Evolutionary conservation across 1,140 invertebrate species (phyloP), one percentile per base, ranked within the genome.

Genomic region (Charaxes varanes): DNA sequence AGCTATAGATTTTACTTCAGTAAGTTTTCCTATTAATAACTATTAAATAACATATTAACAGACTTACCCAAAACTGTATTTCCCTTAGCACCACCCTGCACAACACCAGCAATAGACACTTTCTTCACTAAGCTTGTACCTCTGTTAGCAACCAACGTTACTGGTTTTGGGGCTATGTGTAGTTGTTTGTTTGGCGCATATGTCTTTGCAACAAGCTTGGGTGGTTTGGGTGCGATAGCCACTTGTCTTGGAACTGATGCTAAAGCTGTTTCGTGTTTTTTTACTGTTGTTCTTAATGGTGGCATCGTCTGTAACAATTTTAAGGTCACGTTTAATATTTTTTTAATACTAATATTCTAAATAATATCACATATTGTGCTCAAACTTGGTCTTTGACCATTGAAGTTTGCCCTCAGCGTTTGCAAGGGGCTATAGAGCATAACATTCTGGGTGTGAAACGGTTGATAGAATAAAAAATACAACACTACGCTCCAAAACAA

Each of bases 211-310:
- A 30, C 43, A 4, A 48, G 27, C 6, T 45, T 51, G 0, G 64
- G 44, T 0, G 68, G 83, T 53, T 82, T 85, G 0, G 79, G 82
- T 1, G 78, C 78, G 13, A 85, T 84, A 4, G 76, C 67, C 2
- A 84, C 68, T 46, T 71, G 77, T 11, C 67, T 64, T 1, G 70
- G 68, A 8, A 46, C 36, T 6, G 56, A 40, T 7, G 43, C 43
- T 11, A 51, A 10, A 4, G 48, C 32, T 5, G 47, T 21, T 6
- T 71, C 60, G 7, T 32, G 41, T 28, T 62, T 70, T 23, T 58
- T 68, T 1, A 11, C 17, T 11, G 23, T 42, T 21, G 49, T 21
- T 1, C 50, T 44, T 19, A 42, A 26, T 6, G 59, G 45, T 16
- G 50, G 24, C 15, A 53, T 47, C 2, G 59, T 46, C 74, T 79